phyloP scores from a whole-genome alignment of 2,888 invertebrate species.

The Leptopilina syphax region DNA sequence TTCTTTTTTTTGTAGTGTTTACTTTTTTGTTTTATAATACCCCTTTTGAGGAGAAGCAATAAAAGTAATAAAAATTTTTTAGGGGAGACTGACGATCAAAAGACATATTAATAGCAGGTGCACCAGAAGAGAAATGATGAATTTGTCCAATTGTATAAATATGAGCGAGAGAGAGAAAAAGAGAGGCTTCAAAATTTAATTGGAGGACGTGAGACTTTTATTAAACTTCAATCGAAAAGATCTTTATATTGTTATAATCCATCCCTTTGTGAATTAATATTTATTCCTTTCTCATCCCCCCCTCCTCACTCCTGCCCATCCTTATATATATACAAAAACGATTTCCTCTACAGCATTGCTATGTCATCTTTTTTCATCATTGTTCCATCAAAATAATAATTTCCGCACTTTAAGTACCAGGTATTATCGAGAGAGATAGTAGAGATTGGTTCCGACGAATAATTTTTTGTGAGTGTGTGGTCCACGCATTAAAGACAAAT shows the following conservation, averaged over 20 bases:
- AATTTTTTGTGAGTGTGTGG: neutral
- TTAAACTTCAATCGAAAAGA: slow-evolving; percentile 12
- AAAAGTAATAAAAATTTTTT: slow-evolving; percentile 11
- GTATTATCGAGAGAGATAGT: neutral
- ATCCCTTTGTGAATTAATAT: neutral
- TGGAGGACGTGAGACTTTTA: slow-evolving; percentile 33
- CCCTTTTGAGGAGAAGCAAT: neutral
- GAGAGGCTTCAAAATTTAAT: slow-evolving; percentile 10
- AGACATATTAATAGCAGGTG: slow-evolving; percentile 20
- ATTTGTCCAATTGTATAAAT: neutral
- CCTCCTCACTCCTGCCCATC: no score
- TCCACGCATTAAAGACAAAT: neutral
- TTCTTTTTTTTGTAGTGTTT: no score
- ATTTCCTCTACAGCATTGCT: neutral
- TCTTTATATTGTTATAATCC: neutral
- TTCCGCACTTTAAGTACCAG: neutral
- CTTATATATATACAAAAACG: no score
- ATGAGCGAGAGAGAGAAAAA: neutral
- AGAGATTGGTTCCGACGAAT: neutral
- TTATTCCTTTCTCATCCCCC: neutral
- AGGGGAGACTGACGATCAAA: slow-evolving; percentile 7
- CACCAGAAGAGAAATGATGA: neutral
- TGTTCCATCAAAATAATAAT: slow-evolving; percentile 1
- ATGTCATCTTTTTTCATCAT: neutral
- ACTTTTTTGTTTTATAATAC: neutral